phyloP scores from a whole-genome alignment of 2,113 vertebrate genomes.

The Gorsachius goisagi region DNA sequence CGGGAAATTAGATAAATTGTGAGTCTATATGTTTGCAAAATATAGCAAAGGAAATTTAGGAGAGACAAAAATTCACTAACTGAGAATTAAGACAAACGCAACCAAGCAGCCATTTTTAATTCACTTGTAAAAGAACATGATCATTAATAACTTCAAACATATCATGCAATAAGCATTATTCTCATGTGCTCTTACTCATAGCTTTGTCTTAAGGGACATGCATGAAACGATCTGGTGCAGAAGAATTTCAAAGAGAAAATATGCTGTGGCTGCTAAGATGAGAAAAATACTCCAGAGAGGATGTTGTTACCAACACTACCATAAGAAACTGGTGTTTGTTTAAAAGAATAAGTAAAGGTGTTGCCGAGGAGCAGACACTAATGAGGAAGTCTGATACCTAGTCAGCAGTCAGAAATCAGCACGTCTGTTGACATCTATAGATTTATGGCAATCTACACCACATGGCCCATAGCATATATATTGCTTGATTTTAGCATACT shows the following conservation, averaged over 20 bases:
- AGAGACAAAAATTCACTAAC: background rate
- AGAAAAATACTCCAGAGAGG: background rate
- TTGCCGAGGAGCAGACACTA: background rate
- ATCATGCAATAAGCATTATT: slow-evolving; percentile 27
- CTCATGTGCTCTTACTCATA: slow-evolving; percentile 17
- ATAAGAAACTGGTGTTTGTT: background rate
- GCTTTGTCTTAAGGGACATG: background rate
- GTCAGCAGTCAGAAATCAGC: background rate
- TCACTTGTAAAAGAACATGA: slow-evolving; percentile 9
- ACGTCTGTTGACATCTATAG: background rate
- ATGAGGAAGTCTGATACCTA: background rate
- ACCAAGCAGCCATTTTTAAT: background rate
- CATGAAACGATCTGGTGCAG: background rate
- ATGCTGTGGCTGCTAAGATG: background rate
- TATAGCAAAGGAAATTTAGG: background rate
- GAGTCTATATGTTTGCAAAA: background rate
- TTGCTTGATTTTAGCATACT: slow-evolving; percentile 1
- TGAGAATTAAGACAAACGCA: background rate
- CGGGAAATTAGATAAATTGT: background rate
- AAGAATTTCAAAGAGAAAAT: background rate
- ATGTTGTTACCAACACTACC: background rate
- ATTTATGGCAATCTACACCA: background rate
- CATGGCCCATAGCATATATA: background rate
- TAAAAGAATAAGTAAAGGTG: background rate
- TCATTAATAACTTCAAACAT: slow-evolving; percentile 40